phyloP scores from a whole-genome alignment of 1,140 invertebrate genomes.

The Anadara kagoshimensis region DNA sequence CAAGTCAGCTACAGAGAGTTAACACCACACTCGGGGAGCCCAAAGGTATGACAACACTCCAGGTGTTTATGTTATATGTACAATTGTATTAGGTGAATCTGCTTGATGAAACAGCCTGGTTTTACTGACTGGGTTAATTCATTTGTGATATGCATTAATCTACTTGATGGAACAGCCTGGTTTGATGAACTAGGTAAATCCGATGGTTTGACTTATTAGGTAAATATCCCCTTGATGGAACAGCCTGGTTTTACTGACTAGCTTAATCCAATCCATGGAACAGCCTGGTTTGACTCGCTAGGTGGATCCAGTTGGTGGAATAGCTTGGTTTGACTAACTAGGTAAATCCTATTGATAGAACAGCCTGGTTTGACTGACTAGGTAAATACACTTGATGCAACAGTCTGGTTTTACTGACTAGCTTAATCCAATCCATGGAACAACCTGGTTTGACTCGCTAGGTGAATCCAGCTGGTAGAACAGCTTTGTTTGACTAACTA shows the following conservation, averaged over 20 bases:
- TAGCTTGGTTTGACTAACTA: background rate
- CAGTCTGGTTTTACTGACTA: background rate
- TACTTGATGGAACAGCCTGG: too few species aligned
- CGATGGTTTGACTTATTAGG: background rate
- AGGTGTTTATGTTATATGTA: background rate
- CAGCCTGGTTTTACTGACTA: background rate
- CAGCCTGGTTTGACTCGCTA: background rate
- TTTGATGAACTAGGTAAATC: too few species aligned
- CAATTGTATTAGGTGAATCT: conserved; percentile 1
- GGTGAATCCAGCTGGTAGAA: background rate
- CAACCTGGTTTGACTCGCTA: background rate
- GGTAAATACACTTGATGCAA: background rate
- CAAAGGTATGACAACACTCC: conserved; percentile 16
- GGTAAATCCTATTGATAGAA: background rate
- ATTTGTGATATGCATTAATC: background rate
- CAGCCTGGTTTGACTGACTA: background rate
- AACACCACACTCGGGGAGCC: conserved; percentile 52
- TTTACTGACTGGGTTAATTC: background rate
- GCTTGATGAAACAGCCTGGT: background rate
- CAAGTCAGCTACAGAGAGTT: conserved; percentile 50
- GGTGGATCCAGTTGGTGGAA: background rate
- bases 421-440: too few species aligned
- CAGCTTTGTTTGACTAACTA: background rate
- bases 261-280: too few species aligned
- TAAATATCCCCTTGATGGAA: background rate